Evolutionary conservation across 1,140 invertebrate genomes (phyloP).

Genomic region (Ceratitis capitata): DNA sequence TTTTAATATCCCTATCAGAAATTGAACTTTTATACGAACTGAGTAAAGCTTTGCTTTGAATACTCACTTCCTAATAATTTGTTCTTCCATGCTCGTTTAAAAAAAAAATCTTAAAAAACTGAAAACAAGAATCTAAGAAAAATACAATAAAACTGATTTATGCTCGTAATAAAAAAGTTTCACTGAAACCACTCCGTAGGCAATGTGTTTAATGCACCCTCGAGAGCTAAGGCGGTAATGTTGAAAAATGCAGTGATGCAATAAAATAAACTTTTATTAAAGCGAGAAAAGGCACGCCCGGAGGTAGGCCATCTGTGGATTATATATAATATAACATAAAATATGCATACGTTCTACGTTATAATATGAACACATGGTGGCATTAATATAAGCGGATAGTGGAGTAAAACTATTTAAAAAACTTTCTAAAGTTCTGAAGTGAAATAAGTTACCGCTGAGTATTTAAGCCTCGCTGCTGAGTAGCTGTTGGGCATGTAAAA

Average conservation of each 20-base stretch:
- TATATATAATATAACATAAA: too few species aligned
- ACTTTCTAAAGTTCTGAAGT: background rate
- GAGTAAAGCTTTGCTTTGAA: too few species aligned
- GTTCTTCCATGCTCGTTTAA: too few species aligned
- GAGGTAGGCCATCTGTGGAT: background rate
- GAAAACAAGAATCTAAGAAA: too few species aligned
- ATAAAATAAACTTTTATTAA: background rate
- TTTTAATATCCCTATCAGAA: too few species aligned
- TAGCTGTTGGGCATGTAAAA: background rate
- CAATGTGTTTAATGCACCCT: conserved; percentile 14
- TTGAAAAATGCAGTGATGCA: background rate
- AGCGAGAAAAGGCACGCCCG: background rate
- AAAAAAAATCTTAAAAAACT: too few species aligned
- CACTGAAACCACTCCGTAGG: background rate
- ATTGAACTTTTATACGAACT: too few species aligned
- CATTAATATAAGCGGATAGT: background rate
- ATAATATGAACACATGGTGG: background rate
- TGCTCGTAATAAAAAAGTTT: background rate
- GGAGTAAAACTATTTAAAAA: background rate
- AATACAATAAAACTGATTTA: background rate
- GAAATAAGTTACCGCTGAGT: conserved; percentile 11
- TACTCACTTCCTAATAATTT: too few species aligned
- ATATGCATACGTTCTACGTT: too few species aligned
- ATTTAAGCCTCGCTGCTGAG: background rate
- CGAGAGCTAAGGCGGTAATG: background rate